Conservation (phyloP, 2,888 invertebrate species). For the Cheilosia soror region DNA sequence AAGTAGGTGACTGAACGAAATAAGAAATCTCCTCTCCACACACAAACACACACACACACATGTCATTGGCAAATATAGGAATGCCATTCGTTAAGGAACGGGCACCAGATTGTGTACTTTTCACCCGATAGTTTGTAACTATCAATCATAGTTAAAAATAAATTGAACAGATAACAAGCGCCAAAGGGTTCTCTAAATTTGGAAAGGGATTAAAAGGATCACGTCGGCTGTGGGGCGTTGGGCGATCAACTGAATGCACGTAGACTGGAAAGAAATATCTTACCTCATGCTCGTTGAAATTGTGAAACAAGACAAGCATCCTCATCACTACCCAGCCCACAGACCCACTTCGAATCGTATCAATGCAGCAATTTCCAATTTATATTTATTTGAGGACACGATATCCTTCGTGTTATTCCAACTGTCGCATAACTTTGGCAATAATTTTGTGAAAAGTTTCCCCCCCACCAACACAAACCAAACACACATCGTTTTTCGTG, state of each 20-base stretch:
- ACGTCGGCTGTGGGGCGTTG: neutral
- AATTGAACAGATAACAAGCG: conserved; percentile 48
- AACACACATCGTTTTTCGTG: conserved; percentile 45
- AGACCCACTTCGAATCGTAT: conserved; percentile 28
- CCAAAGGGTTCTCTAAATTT: conserved; percentile 28
- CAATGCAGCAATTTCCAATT: conserved; percentile 55
- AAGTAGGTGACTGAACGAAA: conserved; percentile 32
- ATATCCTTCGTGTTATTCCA: conserved; percentile 78
- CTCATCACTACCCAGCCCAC: neutral
- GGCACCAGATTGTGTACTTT: conserved; percentile 6
- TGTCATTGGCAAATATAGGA: conserved; percentile 16
- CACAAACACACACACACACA: conserved; percentile 17
- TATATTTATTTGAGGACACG: conserved; percentile 60
- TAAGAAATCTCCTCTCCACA: neutral
- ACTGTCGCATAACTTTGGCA: conserved; percentile 79
- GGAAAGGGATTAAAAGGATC: conserved; percentile 34
- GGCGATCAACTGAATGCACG: conserved; percentile 29
- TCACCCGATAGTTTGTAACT: conserved; percentile 17
- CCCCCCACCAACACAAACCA: conserved; percentile 30
- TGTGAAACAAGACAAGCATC: conserved; percentile 20
- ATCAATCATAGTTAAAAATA: conserved; percentile 54
- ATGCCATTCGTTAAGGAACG: conserved; percentile 18
- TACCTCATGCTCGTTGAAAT: neutral
- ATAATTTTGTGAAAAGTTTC: conserved; percentile 77
- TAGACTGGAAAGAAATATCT: conserved; percentile 1